These are phyloP conservation scores for Rhynchomys soricoides DNA, from an alignment of 2,113 vertebrate genomes.

Conservation along the genomic window DNA sequence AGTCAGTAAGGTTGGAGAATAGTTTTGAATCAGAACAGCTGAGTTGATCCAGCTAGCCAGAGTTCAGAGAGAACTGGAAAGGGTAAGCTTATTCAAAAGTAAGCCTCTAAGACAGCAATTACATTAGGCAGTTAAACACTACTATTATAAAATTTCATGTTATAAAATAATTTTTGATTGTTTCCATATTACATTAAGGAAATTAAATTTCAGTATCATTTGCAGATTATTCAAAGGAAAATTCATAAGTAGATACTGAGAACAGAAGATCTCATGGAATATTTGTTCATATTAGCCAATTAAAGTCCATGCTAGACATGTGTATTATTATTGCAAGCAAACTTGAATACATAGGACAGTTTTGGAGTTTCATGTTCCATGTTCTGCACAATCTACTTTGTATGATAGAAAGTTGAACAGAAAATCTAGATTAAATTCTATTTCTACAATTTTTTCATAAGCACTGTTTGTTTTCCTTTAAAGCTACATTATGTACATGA, in stretches of 20 bases:
- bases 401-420: background rate
- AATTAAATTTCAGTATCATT: background rate
- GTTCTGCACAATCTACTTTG: background rate
- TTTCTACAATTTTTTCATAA: background rate
- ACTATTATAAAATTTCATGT: background rate
- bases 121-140: too few relatives aligned
- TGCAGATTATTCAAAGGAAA: background rate
- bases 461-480: background rate
- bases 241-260: background rate
- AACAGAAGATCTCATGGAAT: background rate
- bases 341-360: background rate
- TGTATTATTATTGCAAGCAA: background rate
- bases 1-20: too few relatives aligned
- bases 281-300: background rate
- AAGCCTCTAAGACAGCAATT: too few relatives aligned
- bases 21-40: too few relatives aligned
- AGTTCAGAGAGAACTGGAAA: too few relatives aligned
- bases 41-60: too few relatives aligned
- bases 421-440: background rate
- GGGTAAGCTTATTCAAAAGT: too few relatives aligned
- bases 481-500: background rate
- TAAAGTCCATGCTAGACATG: too few relatives aligned
- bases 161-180: background rate
- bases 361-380: background rate
- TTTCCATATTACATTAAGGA: background rate